Base-by-base conservation (phyloP, 2,113 vertebrate genomes). In the Scytalopus superciliaris region DNA sequence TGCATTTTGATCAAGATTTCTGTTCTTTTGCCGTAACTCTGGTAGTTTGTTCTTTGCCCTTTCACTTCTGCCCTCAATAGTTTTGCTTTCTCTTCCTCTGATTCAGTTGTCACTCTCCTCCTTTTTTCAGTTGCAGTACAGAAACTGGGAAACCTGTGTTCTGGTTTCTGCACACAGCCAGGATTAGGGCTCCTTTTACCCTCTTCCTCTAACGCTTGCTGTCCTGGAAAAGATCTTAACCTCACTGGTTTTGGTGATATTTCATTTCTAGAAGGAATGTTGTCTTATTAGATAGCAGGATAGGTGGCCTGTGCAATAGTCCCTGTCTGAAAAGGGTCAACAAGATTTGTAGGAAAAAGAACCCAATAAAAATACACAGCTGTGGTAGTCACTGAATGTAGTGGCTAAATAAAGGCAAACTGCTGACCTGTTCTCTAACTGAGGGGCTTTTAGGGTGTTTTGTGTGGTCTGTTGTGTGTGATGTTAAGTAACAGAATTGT, bases 41-140 rank as follows among this genome's bases (percentile, higher is more conserved):
- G 35, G 3, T 7, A 53, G 37, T 76, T 93, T 75, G n/a, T 74
- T 84, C 53, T 91, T 85, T 75, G 69, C 67, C 59, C 50, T 90
- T 93, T 95, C 31, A 31, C 49, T 93, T 84, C 80, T 52, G 24
- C 52, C 68, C 50, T 59, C 24, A 14, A 33, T 39, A n/a, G 67
- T 91, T 95, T 96, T 94, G 39, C 63, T 96, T 95, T 94, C 91
- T 75, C 8, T 95, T 95, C 52, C 59, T 79, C 39, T 75, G 60
- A 78, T 94, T 80, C 74, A 42, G 40, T 93, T 96, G 91, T 91
- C 28, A 47, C 33, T 77, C 37, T 84, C 45, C 30, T 86, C 9
- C 6, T 62, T 22, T 56, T 90, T 55, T 91, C 45, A 63, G 35
- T 40, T 6, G 16, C 1, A 14, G 7, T 60, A 57, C 83, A 81